Evolutionary conservation across 2,888 invertebrate genomes (phyloP), one percentile per base, ranked within the genome.

Genomic region (Glaucopsyche alexis): DNA sequence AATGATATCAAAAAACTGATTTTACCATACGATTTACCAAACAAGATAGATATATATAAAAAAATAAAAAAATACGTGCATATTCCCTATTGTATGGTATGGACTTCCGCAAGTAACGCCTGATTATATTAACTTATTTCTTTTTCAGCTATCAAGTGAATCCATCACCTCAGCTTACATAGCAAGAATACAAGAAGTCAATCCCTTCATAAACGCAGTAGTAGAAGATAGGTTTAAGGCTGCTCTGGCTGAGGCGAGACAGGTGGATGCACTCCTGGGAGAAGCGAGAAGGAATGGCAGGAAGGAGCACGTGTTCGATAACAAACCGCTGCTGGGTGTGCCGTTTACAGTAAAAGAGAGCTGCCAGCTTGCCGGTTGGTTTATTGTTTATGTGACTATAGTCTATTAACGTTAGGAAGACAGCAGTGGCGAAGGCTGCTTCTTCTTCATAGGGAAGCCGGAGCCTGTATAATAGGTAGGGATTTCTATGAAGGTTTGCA

Each of bases 341-440:
- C 98, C 98, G 0, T 93, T 97, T 66, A 96, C 97, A 3, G 95
- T 96, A 0, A 98, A 98, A 83, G 97, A 97, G 85, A 95, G 96
- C 78, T 96, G 97, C 80, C 94, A 94, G 0, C 89, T 97, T 0
- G 94, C 94, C 89, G 97, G 97, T 96, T 19, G 84, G 86, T 79
- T 3, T 40, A 40, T 29, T 29, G 29, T 29, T 29, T 29, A 29
- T 29, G 29, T 29, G 29, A 2, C 2, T 29, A 29, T 29, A 29
- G 29, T 29, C 29, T 29, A 29, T 29, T 29, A 2, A 4, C 29
- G 29, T 29, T 29, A 29, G 4, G 29, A 29, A 29, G 1, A 4
- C 29, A 29, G 29, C 1, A 29, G 29, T 29, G 29, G 29, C n/a
- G n/a, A n/a, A n/a, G n/a, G n/a, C n/a, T n/a, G n/a, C n/a, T n/a